Evolutionary conservation across 2,113 vertebrate species (phyloP).

Genomic region (Zonotrichia leucophrys): DNA sequence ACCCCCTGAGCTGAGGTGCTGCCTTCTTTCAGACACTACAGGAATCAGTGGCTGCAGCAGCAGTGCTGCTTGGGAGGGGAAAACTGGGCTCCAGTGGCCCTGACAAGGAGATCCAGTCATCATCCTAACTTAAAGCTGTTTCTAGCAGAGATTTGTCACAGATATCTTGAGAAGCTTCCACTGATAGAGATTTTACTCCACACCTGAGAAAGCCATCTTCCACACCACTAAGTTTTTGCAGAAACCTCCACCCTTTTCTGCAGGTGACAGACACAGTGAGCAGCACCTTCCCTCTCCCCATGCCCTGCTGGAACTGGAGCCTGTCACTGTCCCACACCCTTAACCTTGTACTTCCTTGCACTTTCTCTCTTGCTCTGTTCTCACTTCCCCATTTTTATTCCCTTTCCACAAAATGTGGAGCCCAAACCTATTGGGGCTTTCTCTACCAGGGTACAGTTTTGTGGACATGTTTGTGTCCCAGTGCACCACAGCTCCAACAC

Average conservation of each 20-base stretch:
- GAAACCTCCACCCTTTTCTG: background rate
- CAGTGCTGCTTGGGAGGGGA: background rate
- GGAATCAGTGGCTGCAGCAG: background rate
- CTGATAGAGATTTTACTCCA: background rate
- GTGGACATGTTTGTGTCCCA: background rate
- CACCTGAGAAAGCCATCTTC: background rate
- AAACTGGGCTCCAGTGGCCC: background rate
- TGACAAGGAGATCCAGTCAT: background rate
- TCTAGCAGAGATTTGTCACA: background rate
- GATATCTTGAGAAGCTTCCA: background rate
- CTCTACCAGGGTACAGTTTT: background rate
- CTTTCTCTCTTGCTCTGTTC: background rate
- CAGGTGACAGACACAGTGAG: background rate
- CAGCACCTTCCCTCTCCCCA: background rate
- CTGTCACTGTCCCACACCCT: background rate
- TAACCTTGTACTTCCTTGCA: background rate
- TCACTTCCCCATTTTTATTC: background rate
- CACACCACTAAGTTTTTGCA: background rate
- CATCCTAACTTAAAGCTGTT: background rate
- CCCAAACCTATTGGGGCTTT: fast-evolving
- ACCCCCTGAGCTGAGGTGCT: background rate
- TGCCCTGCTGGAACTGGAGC: fast-evolving
- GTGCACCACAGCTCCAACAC: background rate
- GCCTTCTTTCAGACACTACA: background rate
- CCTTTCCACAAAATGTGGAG: background rate